These are phyloP conservation scores for Phengaris arion DNA, from an alignment of 2,888 invertebrate species.

Conservation along the genomic window DNA sequence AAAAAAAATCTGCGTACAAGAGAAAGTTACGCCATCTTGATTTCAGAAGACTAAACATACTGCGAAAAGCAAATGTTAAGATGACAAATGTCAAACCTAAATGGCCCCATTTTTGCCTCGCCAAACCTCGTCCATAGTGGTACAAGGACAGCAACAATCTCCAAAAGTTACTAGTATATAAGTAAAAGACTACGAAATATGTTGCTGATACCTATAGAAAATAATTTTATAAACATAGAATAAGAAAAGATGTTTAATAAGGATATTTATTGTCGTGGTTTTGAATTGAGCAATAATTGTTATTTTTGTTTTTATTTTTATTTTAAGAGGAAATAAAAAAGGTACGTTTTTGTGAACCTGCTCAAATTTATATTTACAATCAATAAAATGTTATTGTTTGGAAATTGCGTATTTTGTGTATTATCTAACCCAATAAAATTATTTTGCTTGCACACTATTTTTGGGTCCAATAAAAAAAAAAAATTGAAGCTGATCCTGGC, in stretches of 20 bases:
- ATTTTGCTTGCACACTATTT: background rate
- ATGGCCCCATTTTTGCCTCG: no score
- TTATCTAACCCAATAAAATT: background rate
- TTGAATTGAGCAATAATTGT: background rate
- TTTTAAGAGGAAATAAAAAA: background rate
- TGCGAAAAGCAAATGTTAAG: no score
- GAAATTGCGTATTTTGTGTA: background rate
- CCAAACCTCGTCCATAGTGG: no score
- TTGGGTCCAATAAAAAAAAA: no score
- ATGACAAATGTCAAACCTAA: no score
- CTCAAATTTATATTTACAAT: conserved; percentile 4
- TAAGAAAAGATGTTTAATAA: background rate
- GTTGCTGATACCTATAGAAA: background rate
- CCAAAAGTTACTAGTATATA: background rate
- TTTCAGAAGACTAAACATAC: no score
- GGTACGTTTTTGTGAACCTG: conserved; percentile 4
- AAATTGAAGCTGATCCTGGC: no score
- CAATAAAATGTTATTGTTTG: conserved; percentile 12
- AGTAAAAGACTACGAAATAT: no score
- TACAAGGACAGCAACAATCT: no score
- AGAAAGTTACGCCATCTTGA: no score
- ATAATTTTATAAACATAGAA: background rate
- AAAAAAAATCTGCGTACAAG: no score
- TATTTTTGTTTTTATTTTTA: background rate
- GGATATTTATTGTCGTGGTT: background rate